These are phyloP conservation scores for Pyrrhura leucotis DNA, from an alignment of 2,797 vertebrate genomes.

Conservation along the genomic window DNA sequence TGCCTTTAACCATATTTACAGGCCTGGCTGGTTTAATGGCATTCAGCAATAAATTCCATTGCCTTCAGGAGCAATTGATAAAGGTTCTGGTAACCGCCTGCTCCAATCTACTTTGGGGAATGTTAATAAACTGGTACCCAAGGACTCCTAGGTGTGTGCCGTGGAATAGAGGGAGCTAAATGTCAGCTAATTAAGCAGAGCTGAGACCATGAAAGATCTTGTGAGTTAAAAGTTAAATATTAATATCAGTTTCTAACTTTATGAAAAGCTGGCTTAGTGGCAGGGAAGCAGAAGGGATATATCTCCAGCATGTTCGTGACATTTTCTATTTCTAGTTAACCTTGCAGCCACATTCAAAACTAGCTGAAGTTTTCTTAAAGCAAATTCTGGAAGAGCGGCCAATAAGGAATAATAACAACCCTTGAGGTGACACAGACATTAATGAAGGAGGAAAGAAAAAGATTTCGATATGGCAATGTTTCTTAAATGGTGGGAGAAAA, in stretches of 20 bases:
- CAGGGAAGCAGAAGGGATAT: slow-evolving; percentile 13
- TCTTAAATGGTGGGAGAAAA: neutral
- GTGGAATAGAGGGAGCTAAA: slow-evolving; percentile 34
- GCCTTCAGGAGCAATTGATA: slow-evolving; percentile 54
- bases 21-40: neutral
- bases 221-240: slow-evolving; percentile 62
- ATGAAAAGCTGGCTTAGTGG: slow-evolving; percentile 19
- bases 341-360: slow-evolving; percentile 15
- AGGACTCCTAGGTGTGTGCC: slow-evolving; percentile 6
- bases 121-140: slow-evolving; percentile 40
- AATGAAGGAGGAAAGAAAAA: slow-evolving; percentile 37
- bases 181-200: slow-evolving; percentile 61
- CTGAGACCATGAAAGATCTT: slow-evolving; percentile 58
- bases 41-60: slow-evolving; percentile 43
- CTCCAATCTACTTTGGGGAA: slow-evolving; percentile 50
- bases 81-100: slow-evolving; percentile 27
- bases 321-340: slow-evolving; percentile 49
- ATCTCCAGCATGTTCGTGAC: neutral
- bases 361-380: slow-evolving; percentile 43
- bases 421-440: slow-evolving; percentile 41
- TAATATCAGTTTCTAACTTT: slow-evolving; percentile 65
- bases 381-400: slow-evolving; percentile 14
- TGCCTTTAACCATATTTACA: slow-evolving; percentile 61
- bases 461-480: neutral
- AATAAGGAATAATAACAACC: slow-evolving; percentile 16